Evolutionary conservation across 2,113 vertebrate species (phyloP).

Genomic region (Petroica traversi): DNA sequence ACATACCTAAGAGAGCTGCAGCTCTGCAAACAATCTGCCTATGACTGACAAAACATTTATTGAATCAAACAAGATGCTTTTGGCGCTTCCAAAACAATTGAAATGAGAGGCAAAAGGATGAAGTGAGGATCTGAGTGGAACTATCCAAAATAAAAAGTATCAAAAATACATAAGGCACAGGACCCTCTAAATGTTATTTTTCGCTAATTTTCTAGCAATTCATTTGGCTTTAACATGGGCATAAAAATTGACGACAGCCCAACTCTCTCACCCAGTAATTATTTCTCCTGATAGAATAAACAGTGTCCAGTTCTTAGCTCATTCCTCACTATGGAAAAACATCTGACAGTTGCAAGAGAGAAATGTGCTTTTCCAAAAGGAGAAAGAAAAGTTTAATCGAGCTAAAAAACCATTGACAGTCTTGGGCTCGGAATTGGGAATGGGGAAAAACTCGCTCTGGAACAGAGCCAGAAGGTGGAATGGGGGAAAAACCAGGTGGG

Average conservation of each 20-base stretch:
- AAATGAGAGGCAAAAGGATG: neutral
- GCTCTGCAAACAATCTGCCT: constrained; percentile 26
- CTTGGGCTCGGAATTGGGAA: rapidly evolving
- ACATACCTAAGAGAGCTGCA: neutral
- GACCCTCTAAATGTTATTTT: neutral
- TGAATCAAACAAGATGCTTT: constrained; percentile 45
- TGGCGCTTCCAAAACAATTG: constrained; percentile 8
- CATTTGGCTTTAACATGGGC: neutral
- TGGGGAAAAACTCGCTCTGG: neutral
- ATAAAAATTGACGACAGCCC: neutral
- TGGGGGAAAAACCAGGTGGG: rapidly evolving
- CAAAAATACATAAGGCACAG: neutral
- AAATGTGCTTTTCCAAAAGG: neutral
- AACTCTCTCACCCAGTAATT: neutral
- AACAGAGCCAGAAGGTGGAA: neutral
- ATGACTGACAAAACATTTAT: constrained; percentile 45
- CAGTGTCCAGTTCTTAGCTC: neutral
- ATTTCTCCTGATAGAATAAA: neutral
- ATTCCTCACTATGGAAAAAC: neutral
- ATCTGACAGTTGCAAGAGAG: neutral
- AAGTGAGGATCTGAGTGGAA: neutral
- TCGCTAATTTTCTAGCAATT: neutral
- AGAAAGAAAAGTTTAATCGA: neutral
- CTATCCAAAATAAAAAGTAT: neutral
- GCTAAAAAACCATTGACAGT: neutral